A percentile compares a stretch with the other conserved stretches of the same genome.
Evolutionary conservation across 1,140 invertebrate genomes (phyloP).

Genomic region (Aphidius ervi): DNA sequence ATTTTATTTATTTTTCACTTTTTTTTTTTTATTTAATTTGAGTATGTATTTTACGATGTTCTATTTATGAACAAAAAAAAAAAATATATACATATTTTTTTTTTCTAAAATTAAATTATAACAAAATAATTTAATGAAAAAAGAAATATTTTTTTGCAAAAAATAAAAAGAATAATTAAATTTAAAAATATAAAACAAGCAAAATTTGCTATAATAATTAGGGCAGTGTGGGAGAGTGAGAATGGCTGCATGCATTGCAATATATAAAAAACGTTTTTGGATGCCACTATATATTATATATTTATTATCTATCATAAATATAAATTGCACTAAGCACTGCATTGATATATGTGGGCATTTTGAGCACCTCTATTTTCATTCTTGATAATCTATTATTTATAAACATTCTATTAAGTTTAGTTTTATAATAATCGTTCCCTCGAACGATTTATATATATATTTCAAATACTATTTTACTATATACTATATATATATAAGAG

Average conservation of each 20-base stretch:
- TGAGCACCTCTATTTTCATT: conserved; percentile 52
- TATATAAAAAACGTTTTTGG: conserved; percentile 50
- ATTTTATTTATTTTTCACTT: too few relatives aligned
- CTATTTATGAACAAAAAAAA: too few relatives aligned
- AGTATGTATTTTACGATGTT: too few relatives aligned
- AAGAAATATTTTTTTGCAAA: not conserved
- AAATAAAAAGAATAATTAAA: conserved; percentile 9
- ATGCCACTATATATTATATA: conserved; percentile 49
- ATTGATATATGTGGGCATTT: conserved; percentile 55
- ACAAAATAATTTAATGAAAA: too few relatives aligned
- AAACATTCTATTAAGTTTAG: conserved; percentile 40
- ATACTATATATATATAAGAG: too few relatives aligned
- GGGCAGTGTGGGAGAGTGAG: conserved; percentile 52
- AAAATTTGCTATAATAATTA: conserved; percentile 1
- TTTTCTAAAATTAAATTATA: too few relatives aligned
- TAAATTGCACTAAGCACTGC: conserved; percentile 54
- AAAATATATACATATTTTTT: too few relatives aligned
- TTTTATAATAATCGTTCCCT: conserved; percentile 33
- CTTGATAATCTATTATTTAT: conserved; percentile 48
- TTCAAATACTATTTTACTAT: not conserved
- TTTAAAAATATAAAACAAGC: not conserved
- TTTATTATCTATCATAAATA: conserved; percentile 44
- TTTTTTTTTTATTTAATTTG: too few relatives aligned
- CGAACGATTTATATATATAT: conserved; percentile 28
- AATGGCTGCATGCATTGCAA: conserved; percentile 55